Evolutionary conservation across 1,140 invertebrate species (phyloP).

Genomic region (Doryteuthis pealeii): DNA sequence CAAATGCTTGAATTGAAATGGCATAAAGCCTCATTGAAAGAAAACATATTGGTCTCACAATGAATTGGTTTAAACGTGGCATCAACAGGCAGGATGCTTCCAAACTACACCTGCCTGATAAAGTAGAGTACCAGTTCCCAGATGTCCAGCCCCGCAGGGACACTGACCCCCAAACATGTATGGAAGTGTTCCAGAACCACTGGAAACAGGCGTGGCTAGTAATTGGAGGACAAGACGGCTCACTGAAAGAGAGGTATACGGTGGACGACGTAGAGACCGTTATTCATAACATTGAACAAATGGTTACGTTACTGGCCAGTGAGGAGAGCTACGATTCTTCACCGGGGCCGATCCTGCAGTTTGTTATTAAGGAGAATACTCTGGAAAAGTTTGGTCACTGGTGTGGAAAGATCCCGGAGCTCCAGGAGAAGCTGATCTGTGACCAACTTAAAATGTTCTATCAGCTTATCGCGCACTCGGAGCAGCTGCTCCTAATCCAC

Average conservation of each 20-base stretch:
- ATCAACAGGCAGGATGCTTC: not conserved
- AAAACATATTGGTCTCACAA: not conserved
- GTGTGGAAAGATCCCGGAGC: conserved; percentile 59
- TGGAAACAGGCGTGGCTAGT: conserved; percentile 90
- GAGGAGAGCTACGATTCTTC: conserved; percentile 67
- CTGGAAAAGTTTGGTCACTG: conserved; percentile 63
- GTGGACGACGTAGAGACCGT: conserved; percentile 84
- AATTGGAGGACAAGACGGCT: conserved; percentile 57
- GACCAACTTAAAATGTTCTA: conserved; percentile 81
- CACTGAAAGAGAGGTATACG: conserved; percentile 55
- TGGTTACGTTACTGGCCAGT: conserved; percentile 83
- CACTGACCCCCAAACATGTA: conserved; percentile 60
- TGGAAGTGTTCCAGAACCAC: conserved; percentile 90
- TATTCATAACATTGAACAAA: conserved; percentile 88
- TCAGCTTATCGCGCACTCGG: conserved; percentile 73
- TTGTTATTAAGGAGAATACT: conserved; percentile 58
- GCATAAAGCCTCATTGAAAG: not conserved
- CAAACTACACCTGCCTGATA: not conserved
- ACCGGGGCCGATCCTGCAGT: conserved; percentile 61
- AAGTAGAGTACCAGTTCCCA: not conserved
- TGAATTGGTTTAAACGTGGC: conserved; percentile 5
- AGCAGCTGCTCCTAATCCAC: conserved; percentile 76
- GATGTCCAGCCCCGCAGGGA: conserved; percentile 32
- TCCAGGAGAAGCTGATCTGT: conserved; percentile 74
- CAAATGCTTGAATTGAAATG: not conserved